phyloP scores from a whole-genome alignment of 2,888 invertebrate genomes.

The Phoronis australis region DNA sequence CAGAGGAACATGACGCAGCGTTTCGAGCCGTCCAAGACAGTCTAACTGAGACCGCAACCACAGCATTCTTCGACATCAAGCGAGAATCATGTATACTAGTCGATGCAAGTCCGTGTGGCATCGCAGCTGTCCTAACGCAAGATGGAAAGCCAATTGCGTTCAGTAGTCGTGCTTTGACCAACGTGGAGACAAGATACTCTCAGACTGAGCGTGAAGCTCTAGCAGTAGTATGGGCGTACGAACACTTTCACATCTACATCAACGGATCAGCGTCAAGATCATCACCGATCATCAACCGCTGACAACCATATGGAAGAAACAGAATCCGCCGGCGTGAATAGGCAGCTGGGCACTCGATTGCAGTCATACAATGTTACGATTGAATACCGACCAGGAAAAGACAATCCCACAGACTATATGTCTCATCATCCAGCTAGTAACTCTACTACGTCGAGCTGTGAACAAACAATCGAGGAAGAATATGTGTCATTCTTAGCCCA shows the following conservation, averaged over 20 bases:
- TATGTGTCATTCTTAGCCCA: conserved; percentile 19
- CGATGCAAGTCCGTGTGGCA: conserved; percentile 12
- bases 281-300: conserved; percentile 24
- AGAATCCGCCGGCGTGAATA: conserved; percentile 17
- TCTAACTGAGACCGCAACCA: conserved; percentile 4
- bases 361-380: conserved; percentile 20
- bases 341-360: conserved; percentile 20
- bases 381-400: conserved; percentile 16
- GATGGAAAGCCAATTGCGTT: conserved; percentile 1
- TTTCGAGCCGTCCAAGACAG: conserved; percentile 3
- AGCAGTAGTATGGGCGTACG: conserved; percentile 24
- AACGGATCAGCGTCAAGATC: conserved; percentile 18
- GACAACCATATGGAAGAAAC: conserved; percentile 15
- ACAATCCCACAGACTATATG: conserved; percentile 26
- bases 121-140: conserved; percentile 8
- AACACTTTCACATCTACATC: conserved; percentile 21
- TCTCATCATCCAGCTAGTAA: conserved; percentile 16
- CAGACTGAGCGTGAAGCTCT: conserved; percentile 16
- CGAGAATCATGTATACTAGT: conserved; percentile 7
- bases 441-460: background rate
- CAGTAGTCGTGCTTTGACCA: conserved; percentile 11
- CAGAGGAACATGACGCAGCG: conserved; percentile 4
- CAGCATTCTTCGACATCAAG: conserved; percentile 10
- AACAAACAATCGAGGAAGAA: conserved; percentile 18
- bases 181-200: conserved; percentile 12